A percentile compares a stretch with the other conserved stretches of the same genome.
These are phyloP conservation scores for Callyntrura sp. DNA, from an alignment of 2,888 invertebrate genomes.

Conservation along the genomic window DNA sequence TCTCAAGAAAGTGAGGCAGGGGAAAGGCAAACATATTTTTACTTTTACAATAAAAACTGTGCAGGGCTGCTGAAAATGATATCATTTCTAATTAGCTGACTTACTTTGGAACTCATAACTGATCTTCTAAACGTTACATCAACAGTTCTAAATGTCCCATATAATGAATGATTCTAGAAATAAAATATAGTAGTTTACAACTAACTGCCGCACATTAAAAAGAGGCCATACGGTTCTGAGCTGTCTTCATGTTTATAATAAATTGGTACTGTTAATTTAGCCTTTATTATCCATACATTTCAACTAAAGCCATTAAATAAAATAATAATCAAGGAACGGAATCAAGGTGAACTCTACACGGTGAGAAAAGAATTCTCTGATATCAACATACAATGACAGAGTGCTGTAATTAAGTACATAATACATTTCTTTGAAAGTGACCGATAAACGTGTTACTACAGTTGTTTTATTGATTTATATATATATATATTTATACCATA, in stretches of 20 bases:
- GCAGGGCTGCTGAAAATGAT: no score
- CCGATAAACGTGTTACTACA: conserved; percentile 15
- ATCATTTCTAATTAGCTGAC: no score
- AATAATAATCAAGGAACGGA: not conserved
- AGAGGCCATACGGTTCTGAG: no score
- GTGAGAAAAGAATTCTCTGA: conserved; percentile 11
- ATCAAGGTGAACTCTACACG: not conserved
- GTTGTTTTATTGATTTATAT: not conserved
- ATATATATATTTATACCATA: not conserved
- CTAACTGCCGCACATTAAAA: no score
- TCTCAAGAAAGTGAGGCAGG: no score
- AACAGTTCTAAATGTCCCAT: no score
- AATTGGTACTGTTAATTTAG: conserved; percentile 21
- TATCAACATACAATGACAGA: conserved; percentile 36
- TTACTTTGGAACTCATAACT: no score
- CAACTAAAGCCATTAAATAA: not conserved
- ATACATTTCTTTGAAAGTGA: conserved; percentile 13
- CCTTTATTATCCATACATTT: conserved; percentile 20
- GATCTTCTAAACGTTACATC: no score
- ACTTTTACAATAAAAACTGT: no score
- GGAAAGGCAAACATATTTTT: no score
- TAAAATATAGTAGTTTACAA: no score
- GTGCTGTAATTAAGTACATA: conserved; percentile 30
- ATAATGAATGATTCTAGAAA: no score
- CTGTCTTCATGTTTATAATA: not conserved